These are phyloP conservation scores for Leucoraja erinaceus DNA, from an alignment of 2,113 vertebrate genomes.

Conservation along the genomic window DNA sequence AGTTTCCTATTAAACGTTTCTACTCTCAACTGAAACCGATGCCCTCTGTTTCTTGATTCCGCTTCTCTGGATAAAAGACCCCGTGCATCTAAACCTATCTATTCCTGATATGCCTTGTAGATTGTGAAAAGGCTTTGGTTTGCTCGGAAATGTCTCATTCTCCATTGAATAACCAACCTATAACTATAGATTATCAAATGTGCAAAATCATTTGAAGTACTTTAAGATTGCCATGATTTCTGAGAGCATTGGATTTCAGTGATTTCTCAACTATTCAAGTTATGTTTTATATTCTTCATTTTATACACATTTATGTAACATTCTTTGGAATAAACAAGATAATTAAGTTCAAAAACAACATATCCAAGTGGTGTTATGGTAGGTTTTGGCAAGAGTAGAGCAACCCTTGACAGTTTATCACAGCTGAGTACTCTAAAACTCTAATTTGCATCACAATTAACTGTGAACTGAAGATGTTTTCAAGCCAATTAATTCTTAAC, in stretches of 20 bases:
- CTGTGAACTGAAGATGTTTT: background rate
- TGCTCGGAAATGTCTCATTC: too few species aligned
- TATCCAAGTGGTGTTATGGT: background rate
- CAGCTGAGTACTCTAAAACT: background rate
- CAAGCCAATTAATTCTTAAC: background rate
- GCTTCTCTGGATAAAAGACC: too few species aligned
- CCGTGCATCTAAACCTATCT: too few species aligned
- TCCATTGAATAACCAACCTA: too few species aligned
- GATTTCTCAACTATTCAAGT: background rate
- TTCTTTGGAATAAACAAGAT: background rate
- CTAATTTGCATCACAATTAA: conserved; percentile 10
- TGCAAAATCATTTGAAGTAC: background rate
- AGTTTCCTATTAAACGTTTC: too few species aligned
- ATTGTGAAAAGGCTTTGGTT: too few species aligned
- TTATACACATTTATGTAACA: background rate
- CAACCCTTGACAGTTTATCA: background rate
- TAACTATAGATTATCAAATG: background rate
- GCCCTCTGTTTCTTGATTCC: too few species aligned
- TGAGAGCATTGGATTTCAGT: background rate
- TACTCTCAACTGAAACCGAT: too few species aligned
- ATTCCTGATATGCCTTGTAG: too few species aligned
- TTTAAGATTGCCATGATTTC: background rate
- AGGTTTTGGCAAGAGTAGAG: background rate
- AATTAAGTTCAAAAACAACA: background rate
- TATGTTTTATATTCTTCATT: background rate